A percentile compares a stretch with the other conserved stretches of the same genome.
Conservation (phyloP, 2,888 invertebrate species). For the Euzophera pinguis region DNA sequence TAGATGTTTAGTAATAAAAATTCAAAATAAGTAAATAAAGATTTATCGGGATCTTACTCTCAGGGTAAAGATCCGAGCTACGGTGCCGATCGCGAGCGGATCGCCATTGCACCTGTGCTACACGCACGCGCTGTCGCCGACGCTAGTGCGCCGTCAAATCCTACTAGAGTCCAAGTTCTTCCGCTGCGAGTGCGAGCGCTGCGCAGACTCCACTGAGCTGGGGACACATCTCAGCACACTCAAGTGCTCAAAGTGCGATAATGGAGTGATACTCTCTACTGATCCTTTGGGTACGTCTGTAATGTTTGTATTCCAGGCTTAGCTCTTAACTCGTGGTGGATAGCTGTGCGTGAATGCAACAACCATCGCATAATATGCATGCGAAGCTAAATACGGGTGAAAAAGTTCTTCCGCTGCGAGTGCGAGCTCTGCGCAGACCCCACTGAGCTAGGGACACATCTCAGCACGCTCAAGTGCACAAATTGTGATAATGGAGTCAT, state of each 20-base stretch:
- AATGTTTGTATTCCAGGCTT: too few species aligned
- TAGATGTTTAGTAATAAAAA: too few species aligned
- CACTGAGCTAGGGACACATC: slow-evolving; percentile 88
- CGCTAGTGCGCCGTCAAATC: slow-evolving; percentile 83
- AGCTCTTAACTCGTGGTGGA: too few species aligned
- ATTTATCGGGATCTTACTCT: not conserved
- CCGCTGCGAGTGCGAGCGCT: slow-evolving; percentile 86
- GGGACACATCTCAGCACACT: slow-evolving; percentile 89
- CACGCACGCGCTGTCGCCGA: slow-evolving; percentile 87
- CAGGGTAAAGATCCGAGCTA: slow-evolving; percentile 85
- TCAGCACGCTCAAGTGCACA: slow-evolving; percentile 88
- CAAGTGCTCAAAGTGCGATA: slow-evolving; percentile 88
- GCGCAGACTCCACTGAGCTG: slow-evolving; percentile 89
- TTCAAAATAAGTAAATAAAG: too few species aligned
- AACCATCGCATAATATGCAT: too few species aligned
- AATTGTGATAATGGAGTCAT: slow-evolving; percentile 87
- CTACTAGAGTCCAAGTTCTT: slow-evolving; percentile 89
- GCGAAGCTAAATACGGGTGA: too few species aligned
- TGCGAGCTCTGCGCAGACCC: slow-evolving; percentile 89
- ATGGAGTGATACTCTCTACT: slow-evolving; percentile 82
- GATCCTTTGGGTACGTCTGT: slow-evolving; percentile 82
- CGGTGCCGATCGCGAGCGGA: slow-evolving; percentile 82
- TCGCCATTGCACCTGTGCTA: slow-evolving; percentile 86
- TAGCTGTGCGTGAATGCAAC: too few species aligned
- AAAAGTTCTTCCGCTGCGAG: slow-evolving; percentile 90